phyloP scores from a whole-genome alignment of 2,888 invertebrate species.

The Limnephilus marmoratus region DNA sequence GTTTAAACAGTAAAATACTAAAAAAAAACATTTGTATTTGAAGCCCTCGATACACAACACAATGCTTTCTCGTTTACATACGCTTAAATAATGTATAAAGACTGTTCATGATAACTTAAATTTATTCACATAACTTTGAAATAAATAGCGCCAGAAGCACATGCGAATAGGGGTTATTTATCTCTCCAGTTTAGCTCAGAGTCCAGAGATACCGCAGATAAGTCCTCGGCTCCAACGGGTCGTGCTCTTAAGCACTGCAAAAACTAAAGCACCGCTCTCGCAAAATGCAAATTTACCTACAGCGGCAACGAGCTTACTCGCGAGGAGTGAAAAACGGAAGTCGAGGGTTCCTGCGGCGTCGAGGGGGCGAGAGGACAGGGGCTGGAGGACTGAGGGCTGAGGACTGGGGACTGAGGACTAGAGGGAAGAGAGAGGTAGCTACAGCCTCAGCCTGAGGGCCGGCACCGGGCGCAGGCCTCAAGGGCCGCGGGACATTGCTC shows the following conservation, averaged over 20 bases:
- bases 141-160: not conserved
- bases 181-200: not conserved
- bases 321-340: slow-evolving; percentile 40
- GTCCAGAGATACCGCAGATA: not conserved
- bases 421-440: not conserved
- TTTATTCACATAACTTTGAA: not conserved
- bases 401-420: not conserved
- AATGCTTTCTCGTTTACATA: not conserved
- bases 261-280: not conserved
- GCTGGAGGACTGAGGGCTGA: not conserved
- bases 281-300: slow-evolving; percentile 47
- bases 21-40: not conserved
- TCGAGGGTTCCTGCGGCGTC: slow-evolving; percentile 17
- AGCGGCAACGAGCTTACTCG: slow-evolving; percentile 45
- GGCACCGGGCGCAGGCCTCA: not conserved
- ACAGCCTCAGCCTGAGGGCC: not conserved
- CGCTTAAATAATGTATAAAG: not conserved
- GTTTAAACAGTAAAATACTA: not conserved
- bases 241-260: not conserved
- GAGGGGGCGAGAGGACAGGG: slow-evolving; percentile 17
- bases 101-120: not conserved
- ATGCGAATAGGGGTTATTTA: not conserved
- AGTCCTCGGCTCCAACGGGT: not conserved
- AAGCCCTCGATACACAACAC: not conserved
- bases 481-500: slow-evolving; percentile 5